Evolutionary conservation across 2,888 invertebrate species (phyloP), one percentile per base, ranked within the genome.

Genomic region (Copidosoma aretas): DNA sequence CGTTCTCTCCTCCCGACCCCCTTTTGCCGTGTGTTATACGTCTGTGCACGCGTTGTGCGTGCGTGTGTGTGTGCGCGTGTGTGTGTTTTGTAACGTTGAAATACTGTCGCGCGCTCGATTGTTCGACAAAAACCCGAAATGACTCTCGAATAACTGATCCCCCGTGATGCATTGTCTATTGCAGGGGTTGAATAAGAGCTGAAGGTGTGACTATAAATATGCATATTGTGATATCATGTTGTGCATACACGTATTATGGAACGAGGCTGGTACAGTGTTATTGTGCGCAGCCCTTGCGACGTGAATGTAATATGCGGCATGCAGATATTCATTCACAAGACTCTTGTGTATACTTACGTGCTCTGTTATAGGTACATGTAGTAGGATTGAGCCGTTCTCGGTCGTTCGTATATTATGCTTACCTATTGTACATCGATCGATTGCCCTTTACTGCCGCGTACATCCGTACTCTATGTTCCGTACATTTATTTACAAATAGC

Each of bases 61-160:
- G 4, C 8, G 32, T 8, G 49, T 49, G 49, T 15, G 49, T 49
- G 49, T 49, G n/a, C 32, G 15, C 56, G 12, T 46, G 25, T 8
- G 24, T 25, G 19, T 32, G 32, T 32, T 32, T 32, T 49, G 17
- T 49, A 49, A 49, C 49, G 49, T 49, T 32, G 12, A 53, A 21
- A 53, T 19, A 24, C 53, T 5, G 32, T 14, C 12, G 10, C 21
- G 53, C 5, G 21, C 32, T 32, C 32, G 32, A 32, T 32, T 32
- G 32, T 46, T 46, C 12, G 43, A 46, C 43, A 46, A 46, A 41
- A 3, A 46, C 17, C 43, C 43, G 15, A 46, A 32, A 22, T 53
- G 53, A 52, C 52, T 52, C 52, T 14, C n/a, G n/a, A n/a, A n/a
- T n/a, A 10, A n/a, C 41, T 41, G 41, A 46, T 46, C 43, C 43